Evolutionary conservation across 92 coral and sea anemone species (phyloP).

Genomic region (Virgularia gustaviana): DNA sequence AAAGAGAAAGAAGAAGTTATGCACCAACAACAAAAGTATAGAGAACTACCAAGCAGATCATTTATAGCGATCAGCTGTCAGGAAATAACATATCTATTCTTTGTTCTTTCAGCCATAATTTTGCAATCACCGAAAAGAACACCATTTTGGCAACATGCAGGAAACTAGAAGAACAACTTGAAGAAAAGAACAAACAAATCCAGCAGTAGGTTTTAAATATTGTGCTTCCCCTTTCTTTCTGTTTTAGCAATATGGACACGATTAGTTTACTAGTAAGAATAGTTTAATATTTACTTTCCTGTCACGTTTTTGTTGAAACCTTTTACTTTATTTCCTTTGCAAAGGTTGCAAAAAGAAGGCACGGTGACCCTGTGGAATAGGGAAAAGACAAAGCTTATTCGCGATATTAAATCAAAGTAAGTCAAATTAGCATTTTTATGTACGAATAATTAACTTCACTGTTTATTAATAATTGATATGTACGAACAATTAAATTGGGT

Average conservation of each 20-base stretch:
- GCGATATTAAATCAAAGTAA: conserved; percentile 84
- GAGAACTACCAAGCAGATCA: neutral
- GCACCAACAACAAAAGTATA: conserved; percentile 94
- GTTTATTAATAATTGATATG: neutral
- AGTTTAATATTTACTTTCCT: neutral
- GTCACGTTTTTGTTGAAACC: too few species aligned
- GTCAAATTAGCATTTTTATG: neutral
- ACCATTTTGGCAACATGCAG: conserved; percentile 91
- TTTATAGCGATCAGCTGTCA: neutral
- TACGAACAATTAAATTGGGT: too few species aligned
- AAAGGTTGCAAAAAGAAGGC: conserved; percentile 87
- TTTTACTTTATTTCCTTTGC: neutral
- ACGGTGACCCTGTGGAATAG: conserved; percentile 93
- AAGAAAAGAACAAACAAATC: conserved; percentile 83
- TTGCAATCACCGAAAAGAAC: conserved; percentile 90
- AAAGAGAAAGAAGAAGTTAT: conserved; percentile 84
- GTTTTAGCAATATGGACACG: neutral
- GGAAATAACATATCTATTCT: neutral
- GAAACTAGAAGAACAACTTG: conserved; percentile 90
- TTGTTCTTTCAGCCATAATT: conserved; percentile 66
- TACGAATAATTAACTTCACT: neutral
- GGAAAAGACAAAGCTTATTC: conserved; percentile 83
- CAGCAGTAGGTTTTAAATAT: conserved; percentile 69
- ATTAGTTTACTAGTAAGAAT: neutral
- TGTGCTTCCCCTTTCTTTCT: too few species aligned